phyloP scores from a whole-genome alignment of 2,888 invertebrate genomes.

The Hypena proboscidalis region DNA sequence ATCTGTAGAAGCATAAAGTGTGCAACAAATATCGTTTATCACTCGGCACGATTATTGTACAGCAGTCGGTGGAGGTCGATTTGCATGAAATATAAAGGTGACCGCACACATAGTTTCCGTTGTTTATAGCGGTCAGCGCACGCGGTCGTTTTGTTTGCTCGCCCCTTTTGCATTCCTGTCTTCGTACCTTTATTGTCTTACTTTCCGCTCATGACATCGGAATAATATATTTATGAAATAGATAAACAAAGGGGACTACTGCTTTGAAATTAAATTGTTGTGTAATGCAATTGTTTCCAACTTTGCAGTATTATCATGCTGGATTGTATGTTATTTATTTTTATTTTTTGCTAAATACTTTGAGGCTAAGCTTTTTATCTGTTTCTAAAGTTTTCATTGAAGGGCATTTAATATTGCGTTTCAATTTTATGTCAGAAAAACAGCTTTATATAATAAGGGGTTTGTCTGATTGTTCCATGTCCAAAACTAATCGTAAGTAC shows the following conservation, averaged over 20 bases:
- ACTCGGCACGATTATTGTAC: conserved; percentile 61
- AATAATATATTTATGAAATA: conserved; percentile 71
- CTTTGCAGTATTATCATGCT: conserved; percentile 20
- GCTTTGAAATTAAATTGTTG: conserved; percentile 36
- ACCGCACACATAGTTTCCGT: conserved; percentile 78
- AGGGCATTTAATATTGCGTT: no score
- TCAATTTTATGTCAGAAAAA: no score
- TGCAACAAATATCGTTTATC: conserved; percentile 54
- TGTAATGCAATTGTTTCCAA: conserved; percentile 34
- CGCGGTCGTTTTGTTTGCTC: conserved; percentile 62
- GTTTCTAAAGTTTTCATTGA: no score
- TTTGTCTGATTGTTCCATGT: no score
- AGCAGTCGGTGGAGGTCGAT: conserved; percentile 61
- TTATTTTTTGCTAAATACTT: neutral
- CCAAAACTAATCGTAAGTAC: no score
- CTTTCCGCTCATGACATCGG: conserved; percentile 75
- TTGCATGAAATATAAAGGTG: conserved; percentile 85
- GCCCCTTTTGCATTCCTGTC: conserved; percentile 78
- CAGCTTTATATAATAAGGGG: no score
- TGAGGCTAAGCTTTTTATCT: no score
- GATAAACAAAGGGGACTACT: conserved; percentile 51
- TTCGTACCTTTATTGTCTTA: conserved; percentile 81
- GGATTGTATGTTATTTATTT: conserved; percentile 18
- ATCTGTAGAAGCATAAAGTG: conserved; percentile 36
- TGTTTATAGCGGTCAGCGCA: conserved; percentile 81